A percentile compares a stretch with the other conserved stretches of the same genome.
These are phyloP conservation scores for Drosophila leonis DNA, from an alignment of 2,888 invertebrate species.

Conservation along the genomic window DNA sequence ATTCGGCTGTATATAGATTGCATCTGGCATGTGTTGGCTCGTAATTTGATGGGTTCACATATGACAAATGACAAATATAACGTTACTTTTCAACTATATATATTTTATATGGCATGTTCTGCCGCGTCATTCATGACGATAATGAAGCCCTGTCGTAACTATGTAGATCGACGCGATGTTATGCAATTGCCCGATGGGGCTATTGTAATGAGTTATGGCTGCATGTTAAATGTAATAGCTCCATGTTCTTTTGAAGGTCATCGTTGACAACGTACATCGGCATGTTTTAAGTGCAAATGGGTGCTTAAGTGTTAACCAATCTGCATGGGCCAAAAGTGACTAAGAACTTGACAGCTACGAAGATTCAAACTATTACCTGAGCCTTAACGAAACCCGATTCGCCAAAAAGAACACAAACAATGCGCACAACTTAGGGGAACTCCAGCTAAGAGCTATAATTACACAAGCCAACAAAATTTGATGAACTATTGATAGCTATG, in stretches of 20 bases:
- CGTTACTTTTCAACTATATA: conserved; percentile 11
- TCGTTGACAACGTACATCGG: conserved; percentile 19
- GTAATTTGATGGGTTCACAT: conserved; percentile 37
- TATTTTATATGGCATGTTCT: conserved; percentile 33
- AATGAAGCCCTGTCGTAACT: conserved; percentile 35
- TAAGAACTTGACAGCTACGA: neutral
- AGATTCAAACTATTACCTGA: too few relatives aligned
- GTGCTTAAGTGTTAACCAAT: neutral
- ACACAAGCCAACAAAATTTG: neutral
- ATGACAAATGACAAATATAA: conserved; percentile 6
- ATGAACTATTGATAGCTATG: neutral
- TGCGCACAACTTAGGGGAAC: neutral
- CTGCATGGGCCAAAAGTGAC: neutral
- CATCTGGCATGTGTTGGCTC: conserved; percentile 32
- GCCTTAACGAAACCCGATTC: neutral
- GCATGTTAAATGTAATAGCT: conserved; percentile 26
- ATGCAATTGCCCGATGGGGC: conserved; percentile 21
- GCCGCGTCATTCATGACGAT: conserved; percentile 41
- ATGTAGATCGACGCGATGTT: conserved; percentile 50
- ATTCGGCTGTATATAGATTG: conserved; percentile 13
- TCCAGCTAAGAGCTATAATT: neutral
- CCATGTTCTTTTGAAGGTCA: conserved; percentile 50
- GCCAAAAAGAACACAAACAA: neutral
- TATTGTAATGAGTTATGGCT: conserved; percentile 27
- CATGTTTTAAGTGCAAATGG: conserved; percentile 15